Conservation (phyloP, 1,140 invertebrate species). For the Lysiphlebus fabarum region DNA sequence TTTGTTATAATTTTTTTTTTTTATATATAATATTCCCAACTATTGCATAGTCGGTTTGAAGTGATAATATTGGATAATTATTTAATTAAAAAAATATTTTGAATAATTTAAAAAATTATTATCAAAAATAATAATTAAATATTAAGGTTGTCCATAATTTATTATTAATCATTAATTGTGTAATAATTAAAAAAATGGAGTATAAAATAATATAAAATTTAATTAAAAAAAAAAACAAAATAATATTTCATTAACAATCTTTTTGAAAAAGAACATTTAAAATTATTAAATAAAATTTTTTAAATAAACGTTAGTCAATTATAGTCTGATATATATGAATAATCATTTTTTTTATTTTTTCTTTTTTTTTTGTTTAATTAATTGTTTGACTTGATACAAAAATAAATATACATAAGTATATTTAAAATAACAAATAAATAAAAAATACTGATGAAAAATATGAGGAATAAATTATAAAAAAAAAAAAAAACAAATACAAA, state of each 20-base stretch:
- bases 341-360: constrained; percentile 35
- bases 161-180: constrained; percentile 30
- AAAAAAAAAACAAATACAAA: too few species aligned
- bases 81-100: constrained; percentile 15
- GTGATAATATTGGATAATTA: constrained; percentile 39
- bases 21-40: constrained; percentile 13
- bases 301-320: constrained; percentile 53
- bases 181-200: constrained; percentile 25
- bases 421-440: too few species aligned
- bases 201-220: constrained; percentile 4
- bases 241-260: background rate
- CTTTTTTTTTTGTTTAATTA: constrained; percentile 33
- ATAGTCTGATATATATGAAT: constrained; percentile 45
- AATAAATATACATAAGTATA: constrained; percentile 20
- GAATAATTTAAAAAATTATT: constrained; percentile 29
- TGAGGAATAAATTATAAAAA: too few species aligned
- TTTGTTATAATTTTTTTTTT: constrained; percentile 28
- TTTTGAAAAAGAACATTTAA: background rate
- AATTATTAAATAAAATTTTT: constrained; percentile 38
- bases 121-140: constrained; percentile 28
- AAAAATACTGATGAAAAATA: too few species aligned
- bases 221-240: constrained; percentile 18
- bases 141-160: constrained; percentile 55
- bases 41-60: constrained; percentile 33
- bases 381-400: constrained; percentile 26